Evolutionary conservation across 2,113 vertebrate genomes (phyloP).

Genomic region (Ophiodon elongatus): DNA sequence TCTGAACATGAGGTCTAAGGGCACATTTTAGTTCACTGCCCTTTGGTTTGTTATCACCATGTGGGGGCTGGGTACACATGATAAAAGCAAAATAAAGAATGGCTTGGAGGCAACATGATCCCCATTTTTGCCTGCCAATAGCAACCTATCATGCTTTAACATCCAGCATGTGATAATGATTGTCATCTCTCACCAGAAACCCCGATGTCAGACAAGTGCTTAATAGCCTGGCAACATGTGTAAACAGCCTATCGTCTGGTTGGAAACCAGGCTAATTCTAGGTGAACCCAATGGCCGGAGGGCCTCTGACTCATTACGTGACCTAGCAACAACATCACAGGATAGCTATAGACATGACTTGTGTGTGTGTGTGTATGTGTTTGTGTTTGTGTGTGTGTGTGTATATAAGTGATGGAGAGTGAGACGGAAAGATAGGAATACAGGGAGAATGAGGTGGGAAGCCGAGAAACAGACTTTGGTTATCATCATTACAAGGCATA

Average conservation of each 20-base stretch:
- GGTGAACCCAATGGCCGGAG: conserved; percentile 46
- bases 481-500: conserved; percentile 62
- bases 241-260: conserved; percentile 58
- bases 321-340: conserved; percentile 54
- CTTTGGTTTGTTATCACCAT: neutral
- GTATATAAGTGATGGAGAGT: neutral
- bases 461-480: conserved; percentile 27
- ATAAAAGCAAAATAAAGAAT: neutral
- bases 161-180: conserved; percentile 38
- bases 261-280: conserved; percentile 57
- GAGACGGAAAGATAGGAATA: neutral
- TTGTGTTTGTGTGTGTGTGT: conserved; percentile 8
- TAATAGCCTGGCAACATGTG: conserved; percentile 65
- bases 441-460: neutral
- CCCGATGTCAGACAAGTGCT: conserved; percentile 51
- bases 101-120: neutral
- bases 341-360: conserved; percentile 13
- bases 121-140: conserved; percentile 24
- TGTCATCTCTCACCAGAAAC: conserved; percentile 36
- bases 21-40: neutral
- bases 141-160: conserved; percentile 25
- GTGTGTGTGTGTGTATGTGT: conserved; percentile 20
- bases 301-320: conserved; percentile 43
- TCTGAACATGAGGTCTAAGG: neutral
- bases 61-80: neutral